Percentiles rank a stretch among this genome's conserved stretches.
phyloP scores from a whole-genome alignment of 2,888 invertebrate genomes.

The Lypha dubia region DNA sequence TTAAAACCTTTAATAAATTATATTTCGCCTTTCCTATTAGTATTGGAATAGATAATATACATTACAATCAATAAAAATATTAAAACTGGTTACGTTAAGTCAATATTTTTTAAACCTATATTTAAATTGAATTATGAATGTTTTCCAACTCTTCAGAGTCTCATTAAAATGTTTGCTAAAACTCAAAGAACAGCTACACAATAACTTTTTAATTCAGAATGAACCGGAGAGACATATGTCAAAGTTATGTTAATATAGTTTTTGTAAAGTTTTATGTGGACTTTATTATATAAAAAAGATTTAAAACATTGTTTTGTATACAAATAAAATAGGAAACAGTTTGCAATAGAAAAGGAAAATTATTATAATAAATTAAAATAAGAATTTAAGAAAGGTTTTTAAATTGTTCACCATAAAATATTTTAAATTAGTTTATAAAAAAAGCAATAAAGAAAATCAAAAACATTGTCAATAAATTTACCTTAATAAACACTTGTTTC shows the following conservation, averaged over 20 bases:
- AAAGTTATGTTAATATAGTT: background rate
- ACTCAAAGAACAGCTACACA: background rate
- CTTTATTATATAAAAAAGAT: constrained; percentile 59
- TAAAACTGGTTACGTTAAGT: too few species aligned
- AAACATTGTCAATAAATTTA: constrained; percentile 70
- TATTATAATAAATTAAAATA: constrained; percentile 60
- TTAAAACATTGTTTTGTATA: constrained; percentile 56
- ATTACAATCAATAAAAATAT: background rate
- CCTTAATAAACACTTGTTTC: constrained; percentile 61
- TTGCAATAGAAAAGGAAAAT: constrained; percentile 27
- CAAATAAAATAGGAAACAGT: constrained; percentile 57
- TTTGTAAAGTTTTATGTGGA: constrained; percentile 38
- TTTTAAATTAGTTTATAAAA: constrained; percentile 48
- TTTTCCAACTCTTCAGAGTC: background rate
- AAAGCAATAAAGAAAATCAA: constrained; percentile 40
- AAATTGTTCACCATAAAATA: constrained; percentile 50
- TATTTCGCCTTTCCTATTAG: too few species aligned
- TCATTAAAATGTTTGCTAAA: background rate
- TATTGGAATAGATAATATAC: too few species aligned
- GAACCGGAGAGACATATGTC: background rate
- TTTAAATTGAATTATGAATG: background rate
- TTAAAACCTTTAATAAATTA: too few species aligned
- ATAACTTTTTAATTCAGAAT: background rate
- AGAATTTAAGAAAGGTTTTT: constrained; percentile 28
- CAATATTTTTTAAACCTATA: too few species aligned